Evolutionary conservation across 2,888 invertebrate species (phyloP).

Genomic region (Lithophane socia): DNA sequence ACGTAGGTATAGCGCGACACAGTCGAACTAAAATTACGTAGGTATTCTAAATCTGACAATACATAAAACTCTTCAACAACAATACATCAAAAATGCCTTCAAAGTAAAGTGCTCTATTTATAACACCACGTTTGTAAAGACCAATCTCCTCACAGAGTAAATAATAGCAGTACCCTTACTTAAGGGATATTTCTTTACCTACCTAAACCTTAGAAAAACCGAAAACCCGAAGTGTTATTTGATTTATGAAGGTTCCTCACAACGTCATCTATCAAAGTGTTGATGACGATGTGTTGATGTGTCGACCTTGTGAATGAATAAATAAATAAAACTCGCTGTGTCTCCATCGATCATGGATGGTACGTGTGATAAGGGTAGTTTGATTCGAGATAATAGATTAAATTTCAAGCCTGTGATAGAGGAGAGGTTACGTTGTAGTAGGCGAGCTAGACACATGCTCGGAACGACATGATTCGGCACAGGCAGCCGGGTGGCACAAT

Average conservation of each 20-base stretch:
- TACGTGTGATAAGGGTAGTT: conserved; percentile 28
- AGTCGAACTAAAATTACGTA: conserved; percentile 1
- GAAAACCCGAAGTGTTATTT: neutral
- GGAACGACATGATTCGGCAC: neutral
- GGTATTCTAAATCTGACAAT: neutral
- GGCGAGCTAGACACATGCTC: neutral
- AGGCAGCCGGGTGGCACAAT: neutral
- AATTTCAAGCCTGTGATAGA: neutral
- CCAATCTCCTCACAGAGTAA: conserved; percentile 29
- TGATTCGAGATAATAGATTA: conserved; percentile 18
- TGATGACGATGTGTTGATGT: conserved; percentile 60
- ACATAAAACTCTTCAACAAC: neutral
- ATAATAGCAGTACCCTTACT: conserved; percentile 25
- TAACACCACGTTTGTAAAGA: conserved; percentile 7
- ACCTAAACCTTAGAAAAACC: conserved; percentile 31
- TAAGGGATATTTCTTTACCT: conserved; percentile 4
- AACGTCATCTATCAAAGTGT: conserved; percentile 58
- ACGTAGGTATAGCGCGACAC: neutral
- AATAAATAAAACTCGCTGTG: conserved; percentile 45
- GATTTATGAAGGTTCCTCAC: conserved; percentile 53
- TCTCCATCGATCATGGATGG: conserved; percentile 54
- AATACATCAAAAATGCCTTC: conserved; percentile 3
- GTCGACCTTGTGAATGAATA: conserved; percentile 27
- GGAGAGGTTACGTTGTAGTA: neutral
- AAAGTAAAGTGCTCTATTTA: conserved; percentile 25